Conservation (phyloP, 2,113 vertebrate species). For the Axis porcinus region DNA sequence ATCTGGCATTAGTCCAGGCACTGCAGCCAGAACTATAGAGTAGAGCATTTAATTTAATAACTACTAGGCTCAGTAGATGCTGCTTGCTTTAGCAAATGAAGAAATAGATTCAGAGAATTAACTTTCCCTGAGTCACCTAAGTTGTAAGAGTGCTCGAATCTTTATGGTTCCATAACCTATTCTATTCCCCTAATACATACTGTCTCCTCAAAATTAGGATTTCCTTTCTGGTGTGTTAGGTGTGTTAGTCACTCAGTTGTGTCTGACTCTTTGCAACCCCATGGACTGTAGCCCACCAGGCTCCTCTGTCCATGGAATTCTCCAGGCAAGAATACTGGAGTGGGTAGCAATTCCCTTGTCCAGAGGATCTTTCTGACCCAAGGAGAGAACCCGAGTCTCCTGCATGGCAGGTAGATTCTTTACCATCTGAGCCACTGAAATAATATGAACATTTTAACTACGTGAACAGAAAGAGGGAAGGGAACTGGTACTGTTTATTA, state of each 20-base stretch:
- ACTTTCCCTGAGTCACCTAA: neutral
- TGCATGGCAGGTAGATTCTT: neutral
- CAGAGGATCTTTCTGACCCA: neutral
- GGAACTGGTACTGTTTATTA: neutral
- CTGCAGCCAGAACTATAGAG: neutral
- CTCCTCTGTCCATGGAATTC: neutral
- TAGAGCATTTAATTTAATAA: neutral
- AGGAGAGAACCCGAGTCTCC: neutral
- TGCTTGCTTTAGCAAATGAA: neutral
- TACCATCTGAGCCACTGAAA: neutral
- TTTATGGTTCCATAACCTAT: neutral
- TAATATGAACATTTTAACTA: neutral
- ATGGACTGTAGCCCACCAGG: neutral
- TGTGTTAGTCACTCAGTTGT: neutral
- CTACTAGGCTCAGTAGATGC: neutral
- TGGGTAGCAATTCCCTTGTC: neutral
- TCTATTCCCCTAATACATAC: neutral
- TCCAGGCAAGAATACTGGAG: neutral
- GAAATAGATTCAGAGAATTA: neutral
- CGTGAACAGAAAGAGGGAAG: neutral
- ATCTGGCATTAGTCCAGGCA: neutral
- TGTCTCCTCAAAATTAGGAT: neutral
- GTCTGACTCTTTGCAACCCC: rapidly evolving
- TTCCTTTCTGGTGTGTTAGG: neutral
- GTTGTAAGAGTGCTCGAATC: neutral